Evolutionary conservation across 2,888 invertebrate genomes (phyloP).

Genomic region (Cabera pusaria): DNA sequence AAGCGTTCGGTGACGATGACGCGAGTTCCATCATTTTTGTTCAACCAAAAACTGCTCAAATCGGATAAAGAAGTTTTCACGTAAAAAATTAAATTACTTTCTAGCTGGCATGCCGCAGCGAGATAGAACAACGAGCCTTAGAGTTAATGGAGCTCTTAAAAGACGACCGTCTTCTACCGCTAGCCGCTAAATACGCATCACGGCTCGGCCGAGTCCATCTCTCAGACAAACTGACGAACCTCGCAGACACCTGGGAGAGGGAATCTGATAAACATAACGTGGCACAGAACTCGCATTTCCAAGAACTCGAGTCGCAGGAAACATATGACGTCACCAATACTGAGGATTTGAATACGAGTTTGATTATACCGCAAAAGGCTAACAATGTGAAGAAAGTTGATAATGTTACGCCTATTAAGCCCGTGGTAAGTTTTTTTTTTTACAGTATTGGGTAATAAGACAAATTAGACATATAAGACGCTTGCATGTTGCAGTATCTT

Average conservation of each 20-base stretch:
- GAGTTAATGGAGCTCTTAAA: conserved; percentile 93
- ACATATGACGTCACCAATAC: conserved; percentile 64
- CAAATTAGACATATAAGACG: too few relatives aligned
- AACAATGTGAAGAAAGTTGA: conserved; percentile 62
- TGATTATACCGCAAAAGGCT: conserved; percentile 69
- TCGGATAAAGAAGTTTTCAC: too few relatives aligned
- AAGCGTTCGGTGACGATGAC: too few relatives aligned
- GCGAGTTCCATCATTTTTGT: too few relatives aligned
- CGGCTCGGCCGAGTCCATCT: conserved; percentile 90
- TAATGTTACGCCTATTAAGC: conserved; percentile 61
- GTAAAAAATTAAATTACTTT: too few relatives aligned
- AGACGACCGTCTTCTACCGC: conserved; percentile 89
- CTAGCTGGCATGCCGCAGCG: conserved; percentile 92
- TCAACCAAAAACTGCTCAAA: too few relatives aligned
- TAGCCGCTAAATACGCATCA: conserved; percentile 95
- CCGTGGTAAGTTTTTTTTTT: conserved; percentile 64
- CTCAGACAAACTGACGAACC: conserved; percentile 88
- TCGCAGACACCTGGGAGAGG: conserved; percentile 75
- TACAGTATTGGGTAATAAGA: too few relatives aligned
- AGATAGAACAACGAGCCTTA: conserved; percentile 92
- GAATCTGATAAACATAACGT: conserved; percentile 55
- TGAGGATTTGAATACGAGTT: conserved; percentile 65
- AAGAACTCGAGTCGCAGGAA: conserved; percentile 64
- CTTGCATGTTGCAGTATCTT: too few relatives aligned
- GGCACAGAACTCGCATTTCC: conserved; percentile 62